Conservation (phyloP, 2,113 vertebrate genomes). For the Gymnogyps californianus region DNA sequence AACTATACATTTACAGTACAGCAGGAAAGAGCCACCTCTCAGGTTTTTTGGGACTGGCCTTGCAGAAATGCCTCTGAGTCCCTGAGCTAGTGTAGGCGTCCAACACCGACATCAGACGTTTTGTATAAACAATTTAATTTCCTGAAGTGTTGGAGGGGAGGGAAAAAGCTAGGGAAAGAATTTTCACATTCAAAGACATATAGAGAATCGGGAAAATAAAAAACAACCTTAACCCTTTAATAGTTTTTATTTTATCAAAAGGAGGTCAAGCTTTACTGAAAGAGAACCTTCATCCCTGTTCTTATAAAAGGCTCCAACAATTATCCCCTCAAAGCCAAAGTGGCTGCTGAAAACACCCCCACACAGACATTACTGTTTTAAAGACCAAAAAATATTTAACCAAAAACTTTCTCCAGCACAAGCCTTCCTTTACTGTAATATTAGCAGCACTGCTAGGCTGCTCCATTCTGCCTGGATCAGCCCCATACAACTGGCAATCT, state of each 20-base stretch:
- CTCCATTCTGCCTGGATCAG: background rate
- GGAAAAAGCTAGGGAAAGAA: background rate
- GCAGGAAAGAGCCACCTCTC: background rate
- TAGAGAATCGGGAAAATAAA: background rate
- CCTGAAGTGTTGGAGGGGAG: background rate
- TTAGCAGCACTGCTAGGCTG: background rate
- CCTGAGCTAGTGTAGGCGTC: background rate
- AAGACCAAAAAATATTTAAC: background rate
- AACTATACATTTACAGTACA: background rate
- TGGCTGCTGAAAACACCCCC: background rate
- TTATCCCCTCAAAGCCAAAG: background rate
- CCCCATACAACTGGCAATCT: background rate
- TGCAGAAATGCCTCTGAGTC: background rate
- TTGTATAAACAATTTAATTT: constrained; percentile 6
- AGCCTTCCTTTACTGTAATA: background rate
- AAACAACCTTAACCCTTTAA: background rate
- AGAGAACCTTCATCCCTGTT: background rate
- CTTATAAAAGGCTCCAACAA: background rate
- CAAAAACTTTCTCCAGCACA: background rate
- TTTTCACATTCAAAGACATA: background rate
- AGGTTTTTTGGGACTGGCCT: background rate
- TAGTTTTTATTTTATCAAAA: background rate
- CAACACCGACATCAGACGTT: background rate
- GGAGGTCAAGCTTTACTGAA: background rate
- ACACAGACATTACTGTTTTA: background rate